Percentiles rank a stretch among this genome's conserved stretches.
phyloP scores from a whole-genome alignment of 2,797 vertebrate genomes.

The Cichlasoma orientale region DNA sequence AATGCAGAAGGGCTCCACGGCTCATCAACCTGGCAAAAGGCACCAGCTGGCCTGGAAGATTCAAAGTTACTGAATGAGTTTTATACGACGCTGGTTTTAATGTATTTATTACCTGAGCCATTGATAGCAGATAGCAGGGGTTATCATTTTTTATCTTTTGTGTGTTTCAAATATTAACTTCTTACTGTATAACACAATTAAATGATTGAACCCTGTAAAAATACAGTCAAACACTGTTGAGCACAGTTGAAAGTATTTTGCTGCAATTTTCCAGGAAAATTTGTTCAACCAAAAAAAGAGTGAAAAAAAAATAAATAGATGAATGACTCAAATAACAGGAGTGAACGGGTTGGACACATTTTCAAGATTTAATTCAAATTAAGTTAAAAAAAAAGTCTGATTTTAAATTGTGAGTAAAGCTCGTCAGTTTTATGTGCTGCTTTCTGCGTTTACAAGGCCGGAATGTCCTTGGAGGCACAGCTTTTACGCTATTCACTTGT shows the following conservation, averaged over 20 bases:
- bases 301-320: neutral
- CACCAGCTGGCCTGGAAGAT: neutral
- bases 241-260: neutral
- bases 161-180: neutral
- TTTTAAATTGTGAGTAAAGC: neutral
- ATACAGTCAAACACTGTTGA: neutral
- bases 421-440: neutral
- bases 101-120: no score
- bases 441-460: neutral
- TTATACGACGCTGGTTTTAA: no score
- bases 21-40: neutral
- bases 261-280: no score
- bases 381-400: neutral
- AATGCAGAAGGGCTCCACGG: neutral
- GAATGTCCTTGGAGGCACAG: constrained; percentile 26
- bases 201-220: neutral
- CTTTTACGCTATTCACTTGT: constrained; percentile 44
- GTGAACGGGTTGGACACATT: neutral
- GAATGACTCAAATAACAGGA: neutral
- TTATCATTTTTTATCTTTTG: no score
- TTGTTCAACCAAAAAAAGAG: neutral
- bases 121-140: no score
- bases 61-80: neutral
- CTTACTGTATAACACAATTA: neutral
- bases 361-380: neutral